Percentiles rank a stretch among this genome's conserved stretches.
These are phyloP conservation scores for Polylopha cassiicola DNA, from an alignment of 2,888 invertebrate species.

Conservation along the genomic window DNA sequence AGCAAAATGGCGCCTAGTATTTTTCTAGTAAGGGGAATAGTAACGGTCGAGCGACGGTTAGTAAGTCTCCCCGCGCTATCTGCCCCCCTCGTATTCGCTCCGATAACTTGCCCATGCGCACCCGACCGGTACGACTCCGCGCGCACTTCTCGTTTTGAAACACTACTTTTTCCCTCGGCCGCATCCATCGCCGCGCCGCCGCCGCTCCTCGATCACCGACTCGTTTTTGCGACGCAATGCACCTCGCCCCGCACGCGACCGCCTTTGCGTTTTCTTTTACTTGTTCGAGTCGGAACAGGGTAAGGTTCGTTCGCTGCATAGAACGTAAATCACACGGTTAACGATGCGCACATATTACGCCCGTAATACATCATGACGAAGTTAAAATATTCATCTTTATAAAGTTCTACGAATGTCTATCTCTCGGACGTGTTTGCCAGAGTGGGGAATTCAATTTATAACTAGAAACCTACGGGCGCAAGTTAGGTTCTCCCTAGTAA, in stretches of 20 bases:
- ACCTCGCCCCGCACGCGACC: slow-evolving; percentile 30
- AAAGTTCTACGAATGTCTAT: slow-evolving; percentile 30
- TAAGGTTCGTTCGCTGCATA: slow-evolving; percentile 51
- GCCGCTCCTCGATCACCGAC: slow-evolving; percentile 35
- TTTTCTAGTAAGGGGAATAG: slow-evolving; percentile 73
- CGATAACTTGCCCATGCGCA: slow-evolving; percentile 77
- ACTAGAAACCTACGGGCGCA: slow-evolving; percentile 26
- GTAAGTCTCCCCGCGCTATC: slow-evolving; percentile 70
- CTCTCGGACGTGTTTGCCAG: slow-evolving; percentile 22
- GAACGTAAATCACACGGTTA: slow-evolving; percentile 62
- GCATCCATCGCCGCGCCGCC: slow-evolving; percentile 57
- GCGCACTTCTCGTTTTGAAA: slow-evolving; percentile 69
- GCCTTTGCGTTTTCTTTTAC: slow-evolving; percentile 31
- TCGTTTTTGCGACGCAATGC: slow-evolving; percentile 51
- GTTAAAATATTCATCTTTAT: slow-evolving; percentile 44
- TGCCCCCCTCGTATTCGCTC: slow-evolving; percentile 77
- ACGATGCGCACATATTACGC: slow-evolving; percentile 61
- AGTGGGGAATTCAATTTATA: slow-evolving; percentile 30
- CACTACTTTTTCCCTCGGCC: slow-evolving; percentile 49
- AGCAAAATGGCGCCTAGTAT: slow-evolving; percentile 71
- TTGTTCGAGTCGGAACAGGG: slow-evolving; percentile 41
- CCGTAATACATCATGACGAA: slow-evolving; percentile 44
- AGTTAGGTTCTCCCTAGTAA: slow-evolving; percentile 24
- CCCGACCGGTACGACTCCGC: slow-evolving; percentile 71
- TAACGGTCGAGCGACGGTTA: slow-evolving; percentile 77